Base-by-base conservation (phyloP, 1,140 invertebrate species). In the Psilanteris sp. region DNA sequence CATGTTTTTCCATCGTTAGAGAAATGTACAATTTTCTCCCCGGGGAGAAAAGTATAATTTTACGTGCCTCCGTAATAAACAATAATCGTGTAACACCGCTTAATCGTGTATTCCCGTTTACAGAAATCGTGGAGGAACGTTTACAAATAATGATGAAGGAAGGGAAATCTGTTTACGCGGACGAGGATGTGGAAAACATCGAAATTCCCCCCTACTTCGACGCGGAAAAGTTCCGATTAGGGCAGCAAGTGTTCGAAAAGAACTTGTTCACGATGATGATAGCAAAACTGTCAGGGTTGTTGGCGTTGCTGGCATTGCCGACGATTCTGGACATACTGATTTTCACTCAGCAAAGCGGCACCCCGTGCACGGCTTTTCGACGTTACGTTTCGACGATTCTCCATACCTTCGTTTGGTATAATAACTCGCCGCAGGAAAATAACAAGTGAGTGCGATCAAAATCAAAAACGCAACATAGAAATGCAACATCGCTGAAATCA, bases 331-430 rank as follows among this genome's bases (percentile, higher is more conserved):
- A 90, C 1, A 90, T 95, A 14, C 85, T 96, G 0, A 87, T 91
- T 13, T 91, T 91, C 13, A 93, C 94, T 0, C 89, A 91, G 11
- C 92, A 92, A 72, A 94, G 93, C 18, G 90, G 90, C 11, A 91
- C 90, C 1, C 81, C 89, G 0, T 89, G 89, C 11, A 90, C 90
- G 0, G 92, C 95, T 0, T 96, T 95, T 82, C 91, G 90, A 29
- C 89, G 96, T 73, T 97, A 97, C 80, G 80, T 94, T 1, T 90
- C 83, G 0, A 88, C 87, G 0, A 80, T 94, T 27, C 85, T 92
- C 1, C 94, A 96, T 75, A 91, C 93, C 9, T 83, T 91, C 1
- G 79, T 91, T 1, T 97, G 96, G 96, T 95, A 94, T 73, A 85
- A 90, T 7, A 86, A 91, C 32, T 89, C 93, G 18, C 89, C 94